phyloP scores from a whole-genome alignment of 2,888 invertebrate species.

The Zygaena filipendulae region DNA sequence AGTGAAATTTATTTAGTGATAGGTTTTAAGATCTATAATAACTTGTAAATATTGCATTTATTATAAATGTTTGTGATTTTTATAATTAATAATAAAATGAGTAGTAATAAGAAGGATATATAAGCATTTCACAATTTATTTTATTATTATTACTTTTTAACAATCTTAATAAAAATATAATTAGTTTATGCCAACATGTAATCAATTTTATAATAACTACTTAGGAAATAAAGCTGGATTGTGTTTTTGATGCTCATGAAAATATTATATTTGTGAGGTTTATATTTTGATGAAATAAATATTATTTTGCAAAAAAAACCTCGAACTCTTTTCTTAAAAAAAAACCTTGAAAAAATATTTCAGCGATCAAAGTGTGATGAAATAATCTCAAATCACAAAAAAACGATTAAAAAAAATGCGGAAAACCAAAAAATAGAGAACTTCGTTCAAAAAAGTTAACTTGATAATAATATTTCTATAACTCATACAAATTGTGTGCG shows the following conservation, averaged over 20 bases:
- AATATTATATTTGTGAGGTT: conserved; percentile 31
- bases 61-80: conserved; percentile 51
- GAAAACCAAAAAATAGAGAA: too few relatives aligned
- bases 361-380: neutral
- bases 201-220: conserved; percentile 36
- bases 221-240: too few relatives aligned
- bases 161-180: conserved; percentile 20
- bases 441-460: too few relatives aligned
- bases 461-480: conserved; percentile 3
- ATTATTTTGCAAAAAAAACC: conserved; percentile 40
- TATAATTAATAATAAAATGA: neutral
- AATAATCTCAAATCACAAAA: neutral
- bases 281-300: conserved; percentile 55
- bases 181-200: conserved; percentile 46
- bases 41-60: conserved; percentile 64
- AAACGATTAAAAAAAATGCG: conserved; percentile 1
- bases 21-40: too few relatives aligned
- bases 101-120: neutral
- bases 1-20: conserved; percentile 29
- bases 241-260: conserved; percentile 39
- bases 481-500: conserved; percentile 12
- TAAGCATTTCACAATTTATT: conserved; percentile 27
- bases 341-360: neutral
- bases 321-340: too few relatives aligned
- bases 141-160: conserved; percentile 30